phyloP scores from a whole-genome alignment of 1,140 invertebrate genomes.

The Platyura marginata region DNA sequence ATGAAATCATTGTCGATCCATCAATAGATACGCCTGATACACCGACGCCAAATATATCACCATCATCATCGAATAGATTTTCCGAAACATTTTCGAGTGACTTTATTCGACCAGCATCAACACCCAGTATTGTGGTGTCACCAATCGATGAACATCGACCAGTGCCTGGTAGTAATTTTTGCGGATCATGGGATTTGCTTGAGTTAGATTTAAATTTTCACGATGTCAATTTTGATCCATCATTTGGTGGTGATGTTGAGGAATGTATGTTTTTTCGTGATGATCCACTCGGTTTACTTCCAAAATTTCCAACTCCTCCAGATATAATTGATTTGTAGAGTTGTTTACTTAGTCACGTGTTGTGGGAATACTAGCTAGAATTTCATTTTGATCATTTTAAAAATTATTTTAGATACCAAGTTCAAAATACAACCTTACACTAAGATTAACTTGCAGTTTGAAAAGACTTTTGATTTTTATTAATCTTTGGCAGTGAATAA shows the following conservation, averaged over 20 bases:
- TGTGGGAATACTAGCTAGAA: too few relatives aligned
- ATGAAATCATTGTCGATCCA: conserved; percentile 1
- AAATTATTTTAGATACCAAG: too few relatives aligned
- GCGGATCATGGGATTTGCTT: conserved; percentile 22
- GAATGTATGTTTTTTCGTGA: conserved; percentile 34
- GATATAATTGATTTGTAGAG: conserved; percentile 23
- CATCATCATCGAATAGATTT: conserved; percentile 24
- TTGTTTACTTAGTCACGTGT: too few relatives aligned
- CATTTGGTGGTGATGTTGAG: conserved; percentile 30
- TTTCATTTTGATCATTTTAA: too few relatives aligned
- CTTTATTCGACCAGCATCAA: conserved; percentile 11
- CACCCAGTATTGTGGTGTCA: not conserved
- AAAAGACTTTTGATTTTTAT: too few relatives aligned
- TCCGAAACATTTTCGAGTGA: conserved; percentile 24
- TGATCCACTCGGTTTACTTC: conserved; percentile 22
- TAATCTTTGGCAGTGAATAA: too few relatives aligned
- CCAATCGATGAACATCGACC: not conserved
- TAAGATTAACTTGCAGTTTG: too few relatives aligned
- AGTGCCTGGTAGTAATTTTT: conserved; percentile 7
- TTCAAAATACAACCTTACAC: too few relatives aligned
- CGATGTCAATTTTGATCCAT: conserved; percentile 22
- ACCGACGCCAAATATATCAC: conserved; percentile 35
- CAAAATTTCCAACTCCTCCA: conserved; percentile 21
- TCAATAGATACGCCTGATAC: conserved; percentile 33
- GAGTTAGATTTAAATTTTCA: conserved; percentile 22